Percentiles rank a stretch among this genome's conserved stretches.
phyloP scores from a whole-genome alignment of 2,888 invertebrate genomes.

The Eulithis prunata region DNA sequence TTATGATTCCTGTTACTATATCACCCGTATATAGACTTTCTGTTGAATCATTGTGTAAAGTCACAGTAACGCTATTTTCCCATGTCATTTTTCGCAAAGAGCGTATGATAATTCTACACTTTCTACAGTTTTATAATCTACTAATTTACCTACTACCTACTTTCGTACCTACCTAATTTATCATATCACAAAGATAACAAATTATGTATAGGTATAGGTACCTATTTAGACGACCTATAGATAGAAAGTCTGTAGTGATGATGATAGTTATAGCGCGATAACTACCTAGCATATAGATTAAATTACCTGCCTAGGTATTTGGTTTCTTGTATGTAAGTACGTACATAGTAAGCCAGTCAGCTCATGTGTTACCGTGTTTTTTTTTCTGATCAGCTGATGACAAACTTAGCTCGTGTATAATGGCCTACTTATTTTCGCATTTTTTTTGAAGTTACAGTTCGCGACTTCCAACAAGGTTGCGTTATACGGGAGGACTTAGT shows the following conservation, averaged over 20 bases:
- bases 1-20: slow-evolving; percentile 71
- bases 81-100: slow-evolving; percentile 55
- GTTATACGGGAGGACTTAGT: too few species aligned
- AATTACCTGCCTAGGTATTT: not conserved
- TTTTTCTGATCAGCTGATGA: too few species aligned
- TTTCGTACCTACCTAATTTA: not conserved
- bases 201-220: not conserved
- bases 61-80: slow-evolving; percentile 58
- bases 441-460: too few species aligned
- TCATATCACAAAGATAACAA: slow-evolving; percentile 1
- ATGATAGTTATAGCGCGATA: slow-evolving; percentile 1
- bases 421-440: too few species aligned
- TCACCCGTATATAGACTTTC: slow-evolving; percentile 70
- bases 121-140: not conserved
- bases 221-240: too few species aligned
- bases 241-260: not conserved
- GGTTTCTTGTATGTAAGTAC: not conserved
- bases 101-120: not conserved
- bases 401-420: too few species aligned
- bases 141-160: not conserved
- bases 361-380: too few species aligned
- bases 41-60: slow-evolving; percentile 65
- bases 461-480: too few species aligned
- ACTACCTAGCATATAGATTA: not conserved
- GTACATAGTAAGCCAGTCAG: too few species aligned